Conservation (phyloP, 2,797 vertebrate genomes). For the Naso thynnoides region DNA sequence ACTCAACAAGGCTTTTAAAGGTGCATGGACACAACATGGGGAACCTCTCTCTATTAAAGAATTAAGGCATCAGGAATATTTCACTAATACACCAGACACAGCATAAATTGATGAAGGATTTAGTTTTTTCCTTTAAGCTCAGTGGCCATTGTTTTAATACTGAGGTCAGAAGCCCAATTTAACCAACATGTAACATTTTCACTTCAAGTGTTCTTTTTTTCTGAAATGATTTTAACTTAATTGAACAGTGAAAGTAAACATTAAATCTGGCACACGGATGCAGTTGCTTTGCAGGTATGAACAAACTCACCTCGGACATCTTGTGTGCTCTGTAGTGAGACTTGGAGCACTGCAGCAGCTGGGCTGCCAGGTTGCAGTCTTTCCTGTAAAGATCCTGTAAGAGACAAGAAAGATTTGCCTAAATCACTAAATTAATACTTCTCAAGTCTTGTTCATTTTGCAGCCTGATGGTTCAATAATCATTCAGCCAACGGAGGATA, state of each 20-base stretch:
- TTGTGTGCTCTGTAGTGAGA: conserved; percentile 92
- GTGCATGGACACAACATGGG: neutral
- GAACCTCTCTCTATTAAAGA: conserved; percentile 18
- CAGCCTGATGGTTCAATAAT: conserved; percentile 13
- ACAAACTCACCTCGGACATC: conserved; percentile 91
- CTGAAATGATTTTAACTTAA: neutral
- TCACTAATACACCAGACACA: conserved; percentile 13
- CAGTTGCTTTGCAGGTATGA: conserved; percentile 3
- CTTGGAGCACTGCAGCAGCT: conserved; percentile 96
- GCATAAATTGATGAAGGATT: conserved; percentile 5
- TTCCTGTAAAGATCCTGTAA: conserved; percentile 94
- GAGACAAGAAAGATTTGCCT: conserved; percentile 42
- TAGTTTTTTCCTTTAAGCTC: conserved; percentile 7
- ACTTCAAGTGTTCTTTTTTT: neutral
- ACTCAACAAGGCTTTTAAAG: conserved; percentile 44
- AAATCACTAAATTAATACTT: conserved; percentile 21
- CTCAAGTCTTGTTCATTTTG: conserved; percentile 13
- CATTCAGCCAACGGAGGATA: conserved; percentile 3
- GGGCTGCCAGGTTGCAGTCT: conserved; percentile 96
- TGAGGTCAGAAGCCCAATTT: no score
- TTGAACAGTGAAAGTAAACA: neutral
- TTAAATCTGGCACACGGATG: neutral
- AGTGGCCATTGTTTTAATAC: neutral
- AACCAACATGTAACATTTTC: conserved; percentile 4
- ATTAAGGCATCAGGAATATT: neutral